Evolutionary conservation across 2,888 invertebrate genomes (phyloP).

Genomic region (Eilema caniola): DNA sequence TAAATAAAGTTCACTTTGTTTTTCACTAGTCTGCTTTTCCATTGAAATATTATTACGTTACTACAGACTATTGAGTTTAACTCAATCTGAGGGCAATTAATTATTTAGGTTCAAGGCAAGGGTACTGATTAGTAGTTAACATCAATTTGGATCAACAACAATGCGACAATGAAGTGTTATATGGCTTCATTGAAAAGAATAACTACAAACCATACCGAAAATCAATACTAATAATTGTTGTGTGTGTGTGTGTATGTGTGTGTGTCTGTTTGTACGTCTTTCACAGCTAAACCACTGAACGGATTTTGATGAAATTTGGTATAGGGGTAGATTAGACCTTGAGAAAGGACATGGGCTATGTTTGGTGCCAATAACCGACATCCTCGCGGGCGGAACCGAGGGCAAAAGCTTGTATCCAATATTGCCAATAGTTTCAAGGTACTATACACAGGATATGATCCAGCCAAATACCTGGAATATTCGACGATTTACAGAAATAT

Average conservation of each 20-base stretch:
- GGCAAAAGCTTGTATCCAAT: not conserved
- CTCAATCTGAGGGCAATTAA: not conserved
- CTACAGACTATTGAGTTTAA: no score
- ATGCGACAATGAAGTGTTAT: not conserved
- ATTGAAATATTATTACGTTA: no score
- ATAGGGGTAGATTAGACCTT: no score
- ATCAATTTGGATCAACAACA: not conserved
- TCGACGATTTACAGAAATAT: conserved; percentile 46
- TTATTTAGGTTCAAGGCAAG: not conserved
- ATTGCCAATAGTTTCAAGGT: not conserved
- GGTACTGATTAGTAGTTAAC: no score
- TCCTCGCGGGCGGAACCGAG: no score
- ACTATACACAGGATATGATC: conserved; percentile 10
- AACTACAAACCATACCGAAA: not conserved
- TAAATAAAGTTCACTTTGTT: not conserved
- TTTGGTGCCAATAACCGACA: no score
- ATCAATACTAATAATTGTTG: no score
- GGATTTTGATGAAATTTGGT: no score
- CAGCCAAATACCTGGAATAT: conserved; percentile 26
- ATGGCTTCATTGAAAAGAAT: not conserved
- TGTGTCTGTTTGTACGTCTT: no score
- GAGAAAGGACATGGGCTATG: no score
- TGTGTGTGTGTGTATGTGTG: no score
- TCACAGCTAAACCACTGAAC: no score
- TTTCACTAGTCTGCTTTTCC: not conserved